A percentile compares a stretch with the other conserved stretches of the same genome.
These are phyloP conservation scores for Oligia fasciuncula DNA, from an alignment of 2,888 invertebrate genomes.

Conservation along the genomic window DNA sequence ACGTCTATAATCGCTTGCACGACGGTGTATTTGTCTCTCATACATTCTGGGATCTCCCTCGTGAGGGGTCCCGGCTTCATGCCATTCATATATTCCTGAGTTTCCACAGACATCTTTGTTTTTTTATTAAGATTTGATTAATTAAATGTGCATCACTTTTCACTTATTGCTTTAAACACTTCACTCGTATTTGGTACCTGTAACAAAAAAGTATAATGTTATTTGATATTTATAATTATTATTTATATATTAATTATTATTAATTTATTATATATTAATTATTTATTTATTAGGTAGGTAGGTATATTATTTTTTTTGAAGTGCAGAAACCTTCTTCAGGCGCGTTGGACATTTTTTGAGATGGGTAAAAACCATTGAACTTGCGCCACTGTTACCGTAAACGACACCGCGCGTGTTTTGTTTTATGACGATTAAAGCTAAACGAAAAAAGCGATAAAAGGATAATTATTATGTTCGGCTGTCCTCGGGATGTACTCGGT, in stretches of 20 bases:
- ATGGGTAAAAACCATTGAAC: too few species aligned
- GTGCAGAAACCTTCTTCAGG: too few species aligned
- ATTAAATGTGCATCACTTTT: slow-evolving; percentile 71
- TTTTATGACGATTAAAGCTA: too few species aligned
- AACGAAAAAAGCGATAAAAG: too few species aligned
- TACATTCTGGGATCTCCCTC: slow-evolving; percentile 87
- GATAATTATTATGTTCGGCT: too few species aligned
- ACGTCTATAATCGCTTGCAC: slow-evolving; percentile 90
- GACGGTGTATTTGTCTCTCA: slow-evolving; percentile 87
- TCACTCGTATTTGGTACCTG: slow-evolving; percentile 68
- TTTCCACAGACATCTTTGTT: slow-evolving; percentile 79
- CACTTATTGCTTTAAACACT: slow-evolving; percentile 55
- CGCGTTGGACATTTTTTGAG: too few species aligned
- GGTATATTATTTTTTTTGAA: too few species aligned
- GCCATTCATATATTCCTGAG: slow-evolving; percentile 85
- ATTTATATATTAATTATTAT: neutral
- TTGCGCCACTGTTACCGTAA: too few species aligned
- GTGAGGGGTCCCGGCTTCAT: slow-evolving; percentile 85
- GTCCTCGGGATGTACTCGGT: too few species aligned
- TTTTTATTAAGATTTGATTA: slow-evolving; percentile 17
- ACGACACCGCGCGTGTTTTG: too few species aligned
- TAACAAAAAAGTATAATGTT: slow-evolving; percentile 55
- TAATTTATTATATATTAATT: neutral
- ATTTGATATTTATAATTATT: neutral
- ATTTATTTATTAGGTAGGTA: too few species aligned